Conservation (phyloP, 2,888 invertebrate species). For the Uropetala carovei region DNA sequence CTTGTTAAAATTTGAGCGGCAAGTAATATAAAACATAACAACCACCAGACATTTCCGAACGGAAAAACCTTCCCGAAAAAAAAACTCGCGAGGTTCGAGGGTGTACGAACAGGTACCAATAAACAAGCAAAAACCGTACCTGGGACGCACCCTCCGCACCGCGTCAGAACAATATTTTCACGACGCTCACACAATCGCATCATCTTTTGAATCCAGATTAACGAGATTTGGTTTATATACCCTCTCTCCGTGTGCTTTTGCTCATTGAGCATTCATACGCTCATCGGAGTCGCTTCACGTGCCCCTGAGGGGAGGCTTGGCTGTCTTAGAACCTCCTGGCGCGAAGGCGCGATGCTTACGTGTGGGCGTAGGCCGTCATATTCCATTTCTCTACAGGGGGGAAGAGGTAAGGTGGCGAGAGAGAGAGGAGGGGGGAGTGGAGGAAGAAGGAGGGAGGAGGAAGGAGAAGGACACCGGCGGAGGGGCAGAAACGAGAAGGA, state of each 20-base stretch:
- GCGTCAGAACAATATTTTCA: background rate
- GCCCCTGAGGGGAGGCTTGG: background rate
- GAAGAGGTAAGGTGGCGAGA: no score
- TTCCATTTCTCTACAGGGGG: background rate
- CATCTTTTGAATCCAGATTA: constrained; percentile 29
- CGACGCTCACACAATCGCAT: background rate
- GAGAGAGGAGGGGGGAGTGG: background rate
- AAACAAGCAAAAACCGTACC: background rate
- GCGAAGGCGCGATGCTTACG: background rate
- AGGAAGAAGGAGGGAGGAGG: background rate
- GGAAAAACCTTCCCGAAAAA: no score
- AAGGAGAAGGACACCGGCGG: background rate
- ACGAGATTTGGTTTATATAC: constrained; percentile 14
- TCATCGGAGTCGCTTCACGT: constrained; percentile 12
- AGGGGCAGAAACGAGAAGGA: background rate
- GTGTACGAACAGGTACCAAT: background rate
- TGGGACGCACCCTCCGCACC: background rate
- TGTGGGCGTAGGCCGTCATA: constrained; percentile 27
- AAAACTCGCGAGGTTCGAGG: no score
- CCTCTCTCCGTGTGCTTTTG: background rate
- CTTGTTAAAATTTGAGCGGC: no score
- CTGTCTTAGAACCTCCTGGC: constrained; percentile 3
- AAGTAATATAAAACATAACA: no score
- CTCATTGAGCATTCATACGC: constrained; percentile 29
- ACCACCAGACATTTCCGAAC: no score